These are phyloP conservation scores for Conistra vaccinii DNA, from an alignment of 2,888 invertebrate species.

Conservation along the genomic window DNA sequence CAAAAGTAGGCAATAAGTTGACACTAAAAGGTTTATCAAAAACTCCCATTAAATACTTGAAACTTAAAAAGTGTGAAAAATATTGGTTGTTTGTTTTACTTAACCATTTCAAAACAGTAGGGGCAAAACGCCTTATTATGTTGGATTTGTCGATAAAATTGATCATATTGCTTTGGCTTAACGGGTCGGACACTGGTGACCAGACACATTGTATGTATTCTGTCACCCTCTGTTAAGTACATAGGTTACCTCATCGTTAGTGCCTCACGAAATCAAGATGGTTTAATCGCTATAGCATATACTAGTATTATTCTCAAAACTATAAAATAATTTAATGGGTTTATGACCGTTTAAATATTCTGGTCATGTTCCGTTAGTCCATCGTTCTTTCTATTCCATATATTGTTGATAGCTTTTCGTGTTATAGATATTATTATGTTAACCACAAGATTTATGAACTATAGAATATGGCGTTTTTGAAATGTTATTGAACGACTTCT, in stretches of 20 bases:
- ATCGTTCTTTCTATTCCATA: constrained; percentile 22
- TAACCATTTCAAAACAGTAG: too few relatives aligned
- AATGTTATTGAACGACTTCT: constrained; percentile 55
- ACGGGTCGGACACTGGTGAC: too few relatives aligned
- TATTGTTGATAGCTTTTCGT: constrained; percentile 29
- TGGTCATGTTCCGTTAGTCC: constrained; percentile 30
- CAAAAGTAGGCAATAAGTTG: too few relatives aligned
- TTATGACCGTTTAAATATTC: constrained; percentile 47
- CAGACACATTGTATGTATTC: neutral
- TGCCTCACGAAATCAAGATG: constrained; percentile 18
- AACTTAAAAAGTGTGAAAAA: too few relatives aligned
- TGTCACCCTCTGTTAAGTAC: neutral
- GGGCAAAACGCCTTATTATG: too few relatives aligned
- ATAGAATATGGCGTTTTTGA: constrained; percentile 39
- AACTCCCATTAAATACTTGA: too few relatives aligned
- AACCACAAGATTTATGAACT: constrained; percentile 52
- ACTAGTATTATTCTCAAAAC: constrained; percentile 5
- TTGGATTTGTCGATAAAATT: too few relatives aligned
- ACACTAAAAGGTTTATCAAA: too few relatives aligned
- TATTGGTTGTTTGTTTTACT: too few relatives aligned
- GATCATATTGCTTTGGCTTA: too few relatives aligned
- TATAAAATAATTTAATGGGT: constrained; percentile 39
- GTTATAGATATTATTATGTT: constrained; percentile 46
- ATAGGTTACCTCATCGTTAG: neutral
- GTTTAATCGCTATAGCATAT: neutral